A percentile compares a stretch with the other conserved stretches of the same genome.
Evolutionary conservation across 2,888 invertebrate species (phyloP).

Genomic region (Sepiola atlantica): DNA sequence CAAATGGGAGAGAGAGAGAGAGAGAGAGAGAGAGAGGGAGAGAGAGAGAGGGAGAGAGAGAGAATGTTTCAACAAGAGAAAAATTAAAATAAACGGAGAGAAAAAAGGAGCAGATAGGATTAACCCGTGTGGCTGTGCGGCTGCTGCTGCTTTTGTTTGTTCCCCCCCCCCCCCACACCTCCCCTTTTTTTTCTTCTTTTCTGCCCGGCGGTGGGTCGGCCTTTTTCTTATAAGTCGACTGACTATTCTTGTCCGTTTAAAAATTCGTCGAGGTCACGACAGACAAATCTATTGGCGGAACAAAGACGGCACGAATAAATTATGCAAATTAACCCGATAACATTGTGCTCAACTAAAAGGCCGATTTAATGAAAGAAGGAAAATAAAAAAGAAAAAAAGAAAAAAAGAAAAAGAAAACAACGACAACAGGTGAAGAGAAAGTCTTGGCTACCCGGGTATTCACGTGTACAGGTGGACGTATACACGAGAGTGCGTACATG

Average conservation of each 20-base stretch:
- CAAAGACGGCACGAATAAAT: not conserved
- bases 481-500: not conserved
- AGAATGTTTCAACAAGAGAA: not conserved
- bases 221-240: not conserved
- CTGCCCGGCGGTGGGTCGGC: not conserved
- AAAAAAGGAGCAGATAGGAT: not conserved
- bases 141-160: not conserved
- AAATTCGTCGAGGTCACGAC: not conserved
- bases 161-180: no score
- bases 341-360: not conserved
- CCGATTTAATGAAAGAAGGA: not conserved
- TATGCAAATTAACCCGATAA: not conserved
- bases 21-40: not conserved
- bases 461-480: not conserved
- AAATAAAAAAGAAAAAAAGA: not conserved
- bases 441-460: not conserved
- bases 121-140: not conserved
- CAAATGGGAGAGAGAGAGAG: not conserved
- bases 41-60: not conserved
- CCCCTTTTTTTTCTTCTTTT: no score
- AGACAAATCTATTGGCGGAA: conserved; percentile 32
- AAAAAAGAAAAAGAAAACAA: not conserved
- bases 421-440: not conserved
- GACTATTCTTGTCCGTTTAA: conserved; percentile 16
- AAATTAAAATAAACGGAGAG: not conserved